Base-by-base conservation (phyloP, 2,888 invertebrate genomes). In the Sthenelais limicola region DNA sequence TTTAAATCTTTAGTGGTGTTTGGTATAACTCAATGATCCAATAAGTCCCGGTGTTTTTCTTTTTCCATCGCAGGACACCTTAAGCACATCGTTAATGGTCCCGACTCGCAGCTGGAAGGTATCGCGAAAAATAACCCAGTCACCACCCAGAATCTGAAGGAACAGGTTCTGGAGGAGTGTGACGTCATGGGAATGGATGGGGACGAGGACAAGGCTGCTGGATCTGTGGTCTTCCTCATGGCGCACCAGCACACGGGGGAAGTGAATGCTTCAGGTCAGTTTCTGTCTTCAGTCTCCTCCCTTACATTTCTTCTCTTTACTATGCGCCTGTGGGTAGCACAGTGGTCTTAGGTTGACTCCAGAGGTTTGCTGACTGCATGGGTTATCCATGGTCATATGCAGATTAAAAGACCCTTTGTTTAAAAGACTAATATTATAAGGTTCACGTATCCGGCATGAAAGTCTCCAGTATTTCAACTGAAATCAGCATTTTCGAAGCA, bases 1-100 rank as follows among this genome's bases (percentile, higher is more conserved):
- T n/a, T n/a, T n/a, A n/a, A n/a, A n/a, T n/a, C n/a, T n/a, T n/a
- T n/a, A n/a, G n/a, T n/a, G n/a, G n/a, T n/a, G n/a, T n/a, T n/a
- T n/a, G n/a, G n/a, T n/a, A n/a, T n/a, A n/a, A n/a, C n/a, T n/a
- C n/a, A n/a, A n/a, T n/a, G n/a, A n/a, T n/a, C n/a, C n/a, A n/a
- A n/a, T n/a, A n/a, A n/a, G n/a, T n/a, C n/a, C n/a, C n/a, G n/a
- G n/a, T n/a, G n/a, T n/a, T n/a, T n/a, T n/a, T n/a, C n/a, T n/a
- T n/a, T n/a, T n/a, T n/a, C n/a, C n/a, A n/a, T n/a, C n/a, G n/a
- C 74, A 82, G 82, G 74, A 69, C 77, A 81, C 52, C 72, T 82
- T 3, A 79, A 80, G 67, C 73, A 47, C 33, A 77, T 75, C 28
- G 75, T 80, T 1, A 76, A 78, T 52, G 76, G 74, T 70, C 74